Evolutionary conservation across 2,888 invertebrate genomes (phyloP).

Genomic region (Dryobotodes eremita): DNA sequence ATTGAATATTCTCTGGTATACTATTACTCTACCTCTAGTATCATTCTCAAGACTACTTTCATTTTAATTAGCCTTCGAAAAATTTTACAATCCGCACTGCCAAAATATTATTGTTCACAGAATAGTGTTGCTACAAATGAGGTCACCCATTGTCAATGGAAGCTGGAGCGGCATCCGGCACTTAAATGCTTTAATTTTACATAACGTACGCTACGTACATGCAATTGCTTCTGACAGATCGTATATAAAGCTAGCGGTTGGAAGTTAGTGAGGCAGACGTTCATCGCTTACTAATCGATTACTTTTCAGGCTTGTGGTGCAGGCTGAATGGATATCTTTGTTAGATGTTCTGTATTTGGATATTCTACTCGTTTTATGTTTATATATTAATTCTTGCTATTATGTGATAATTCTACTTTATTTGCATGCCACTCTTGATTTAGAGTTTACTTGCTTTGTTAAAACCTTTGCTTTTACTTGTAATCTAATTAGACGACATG

Average conservation of each 20-base stretch:
- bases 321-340: neutral
- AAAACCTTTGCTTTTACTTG: neutral
- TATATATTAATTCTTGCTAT: neutral
- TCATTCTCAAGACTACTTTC: neutral
- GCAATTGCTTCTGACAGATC: constrained; percentile 47
- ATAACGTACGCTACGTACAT: constrained; percentile 65
- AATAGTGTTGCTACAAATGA: constrained; percentile 70
- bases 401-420: neutral
- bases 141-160: constrained; percentile 73
- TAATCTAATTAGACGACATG: neutral
- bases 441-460: neutral
- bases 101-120: constrained; percentile 53
- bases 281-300: constrained; percentile 17
- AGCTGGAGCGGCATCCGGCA: constrained; percentile 66
- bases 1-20: neutral
- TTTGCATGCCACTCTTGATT: neutral
- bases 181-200: constrained; percentile 77
- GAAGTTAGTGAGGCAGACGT: neutral
- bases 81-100: neutral
- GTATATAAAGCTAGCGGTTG: constrained; percentile 36
- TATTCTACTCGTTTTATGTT: neutral
- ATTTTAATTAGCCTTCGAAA: neutral
- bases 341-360: neutral
- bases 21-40: neutral
- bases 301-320: neutral